Percentiles rank a stretch among this genome's conserved stretches.
Conservation (phyloP, 2,113 vertebrate genomes). For the Epinephelus lanceolatus region DNA sequence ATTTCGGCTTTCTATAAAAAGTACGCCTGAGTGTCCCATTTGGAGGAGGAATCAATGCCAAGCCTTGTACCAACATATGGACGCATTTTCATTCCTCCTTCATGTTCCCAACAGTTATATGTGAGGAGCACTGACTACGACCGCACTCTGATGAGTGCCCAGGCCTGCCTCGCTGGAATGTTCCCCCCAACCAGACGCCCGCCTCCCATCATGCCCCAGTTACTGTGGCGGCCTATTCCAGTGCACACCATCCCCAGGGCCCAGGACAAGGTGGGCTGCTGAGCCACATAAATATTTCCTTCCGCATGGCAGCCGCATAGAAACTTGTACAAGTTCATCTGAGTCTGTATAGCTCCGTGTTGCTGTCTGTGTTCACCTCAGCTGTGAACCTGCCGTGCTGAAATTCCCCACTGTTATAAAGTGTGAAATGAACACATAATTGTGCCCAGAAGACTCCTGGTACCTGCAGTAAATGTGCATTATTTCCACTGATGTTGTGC, state of each 20-base stretch:
- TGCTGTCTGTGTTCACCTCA: conserved; percentile 17
- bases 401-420: conserved; percentile 29
- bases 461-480: conserved; percentile 15
- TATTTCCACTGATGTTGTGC: conserved; percentile 30
- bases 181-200: conserved; percentile 86
- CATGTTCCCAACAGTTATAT: conserved; percentile 83
- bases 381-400: conserved; percentile 17
- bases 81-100: conserved; percentile 13
- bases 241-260: conserved; percentile 87
- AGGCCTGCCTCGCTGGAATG: conserved; percentile 89
- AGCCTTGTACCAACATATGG: background rate
- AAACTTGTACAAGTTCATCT: conserved; percentile 33
- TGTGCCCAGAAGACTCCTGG: conserved; percentile 44
- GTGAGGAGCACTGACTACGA: conserved; percentile 92
- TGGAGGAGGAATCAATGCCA: conserved; percentile 9
- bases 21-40: conserved; percentile 12
- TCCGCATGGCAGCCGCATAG: conserved; percentile 29
- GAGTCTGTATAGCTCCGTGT: conserved; percentile 2
- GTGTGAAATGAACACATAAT: conserved; percentile 53
- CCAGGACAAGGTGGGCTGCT: conserved; percentile 84
- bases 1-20: conserved; percentile 36
- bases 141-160: conserved; percentile 94
- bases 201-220: conserved; percentile 80
- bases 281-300: conserved; percentile 63
- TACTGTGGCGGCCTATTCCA: conserved; percentile 91